Evolutionary conservation across 1,140 invertebrate species (phyloP).

Genomic region (Homalodisca vitripennis): DNA sequence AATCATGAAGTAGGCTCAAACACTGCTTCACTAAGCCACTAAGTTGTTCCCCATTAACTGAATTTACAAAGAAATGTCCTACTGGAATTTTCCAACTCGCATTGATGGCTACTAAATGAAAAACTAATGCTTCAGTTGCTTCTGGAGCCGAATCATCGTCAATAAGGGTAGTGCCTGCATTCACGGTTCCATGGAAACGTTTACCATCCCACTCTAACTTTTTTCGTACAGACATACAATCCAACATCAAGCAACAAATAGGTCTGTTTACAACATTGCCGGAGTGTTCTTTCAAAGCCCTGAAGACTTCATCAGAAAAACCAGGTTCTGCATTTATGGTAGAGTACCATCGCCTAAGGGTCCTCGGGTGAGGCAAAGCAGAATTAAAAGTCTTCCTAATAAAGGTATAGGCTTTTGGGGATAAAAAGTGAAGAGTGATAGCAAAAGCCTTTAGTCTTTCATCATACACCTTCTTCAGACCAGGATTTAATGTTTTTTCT

Average conservation of each 20-base stretch:
- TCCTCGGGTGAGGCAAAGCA: slow-evolving; percentile 47
- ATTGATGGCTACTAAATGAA: slow-evolving; percentile 44
- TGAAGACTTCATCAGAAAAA: slow-evolving; percentile 46
- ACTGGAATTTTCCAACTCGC: slow-evolving; percentile 45
- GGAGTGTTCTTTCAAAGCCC: slow-evolving; percentile 41
- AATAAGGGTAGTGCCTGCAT: slow-evolving; percentile 1
- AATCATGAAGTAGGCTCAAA: slow-evolving; percentile 34
- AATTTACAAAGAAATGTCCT: slow-evolving; percentile 45
- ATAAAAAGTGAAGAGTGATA: slow-evolving; percentile 48
- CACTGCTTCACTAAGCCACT: slow-evolving; percentile 21
- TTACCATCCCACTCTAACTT: slow-evolving; percentile 38
- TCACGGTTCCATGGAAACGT: slow-evolving; percentile 18
- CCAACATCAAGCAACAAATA: slow-evolving; percentile 37
- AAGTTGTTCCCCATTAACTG: slow-evolving; percentile 31
- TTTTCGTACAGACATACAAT: slow-evolving; percentile 39
- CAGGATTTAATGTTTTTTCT: slow-evolving; percentile 20
- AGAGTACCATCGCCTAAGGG: slow-evolving; percentile 47
- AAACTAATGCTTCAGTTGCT: slow-evolving; percentile 46
- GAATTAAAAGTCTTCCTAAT: slow-evolving; percentile 46
- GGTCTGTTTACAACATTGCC: not conserved
- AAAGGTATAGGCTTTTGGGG: slow-evolving; percentile 47
- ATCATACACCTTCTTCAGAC: slow-evolving; percentile 31
- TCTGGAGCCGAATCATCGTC: slow-evolving; percentile 39
- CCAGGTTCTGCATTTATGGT: slow-evolving; percentile 45
- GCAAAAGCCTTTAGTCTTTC: slow-evolving; percentile 41